Evolutionary conservation across 1,140 invertebrate genomes (phyloP), one percentile per base, ranked within the genome.

Genomic region (Pogonomyrmex californicus): DNA sequence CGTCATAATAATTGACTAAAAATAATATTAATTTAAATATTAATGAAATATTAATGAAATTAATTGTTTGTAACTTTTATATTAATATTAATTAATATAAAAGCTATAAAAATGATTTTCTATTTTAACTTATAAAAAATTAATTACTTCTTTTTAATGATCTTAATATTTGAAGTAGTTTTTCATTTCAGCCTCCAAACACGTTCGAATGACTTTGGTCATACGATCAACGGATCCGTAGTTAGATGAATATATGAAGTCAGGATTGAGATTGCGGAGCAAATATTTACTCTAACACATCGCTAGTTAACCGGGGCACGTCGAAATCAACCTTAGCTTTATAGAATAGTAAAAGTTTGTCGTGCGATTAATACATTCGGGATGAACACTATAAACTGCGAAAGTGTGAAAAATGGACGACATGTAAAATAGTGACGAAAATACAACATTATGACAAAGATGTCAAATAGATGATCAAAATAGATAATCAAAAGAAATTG

Each of bases 201-300:
- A 65, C n/a, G 12, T 68, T 49, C 36, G 9, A 86, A 68, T 58
- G 44, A 54, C 7, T 2, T 41, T 47, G 36, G 17, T 41, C 70
- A 14, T 51, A 60, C 58, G 23, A 4, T 58, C 36, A 65, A 78
- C 33, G 4, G 71, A 9, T 4, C 6, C 44, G 51, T 88, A 81
- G 68, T 86, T 88, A 82, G 44, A n/a, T 9, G 51, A 49, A 66
- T 41, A 38, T 47, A 33, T 54, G 58, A 91, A 93, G 86, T 90
- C 83, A 91, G 86, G 91, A 93, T 93, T 89, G 92, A 86, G 87
- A 90, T 85, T 83, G 51, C 60, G 58, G 76, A 90, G 92, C 91
- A 93, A 94, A 94, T 93, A 94, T 94, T 94, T 94, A 92, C 90
- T 79, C 89, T 56, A 76, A 71, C 70, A 71, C 70, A 60, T 86